phyloP scores from a whole-genome alignment of 2,113 vertebrate species.

The Rattus norvegicus region GRCr8 NC_086021.1:26916001-26916500 shows the following conservation, averaged over 20 bases:
- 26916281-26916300: background rate
- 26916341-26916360: background rate
- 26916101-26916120: constrained; percentile 70
- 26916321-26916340: background rate
- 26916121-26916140: constrained; percentile 61
- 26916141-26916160: constrained; percentile 36
- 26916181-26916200: constrained; percentile 16
- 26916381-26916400: no score
- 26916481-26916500: no score
- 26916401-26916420: no score
- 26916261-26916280: background rate
- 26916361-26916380: no score
- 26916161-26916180: constrained; percentile 16
- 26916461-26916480: no score
- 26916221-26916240: background rate
- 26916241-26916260: constrained; percentile 10
- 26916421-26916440: no score
- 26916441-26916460: no score
- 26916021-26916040: constrained; percentile 81
- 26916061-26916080: constrained; percentile 62
- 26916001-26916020: constrained; percentile 77
- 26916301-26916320: background rate
- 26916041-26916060: constrained; percentile 77
- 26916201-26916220: background rate
- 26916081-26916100: constrained; percentile 69